A percentile compares a stretch with the other conserved stretches of the same genome.
Conservation (phyloP, 2,888 invertebrate genomes). For the Drosophila pseudotakahashii region DNA sequence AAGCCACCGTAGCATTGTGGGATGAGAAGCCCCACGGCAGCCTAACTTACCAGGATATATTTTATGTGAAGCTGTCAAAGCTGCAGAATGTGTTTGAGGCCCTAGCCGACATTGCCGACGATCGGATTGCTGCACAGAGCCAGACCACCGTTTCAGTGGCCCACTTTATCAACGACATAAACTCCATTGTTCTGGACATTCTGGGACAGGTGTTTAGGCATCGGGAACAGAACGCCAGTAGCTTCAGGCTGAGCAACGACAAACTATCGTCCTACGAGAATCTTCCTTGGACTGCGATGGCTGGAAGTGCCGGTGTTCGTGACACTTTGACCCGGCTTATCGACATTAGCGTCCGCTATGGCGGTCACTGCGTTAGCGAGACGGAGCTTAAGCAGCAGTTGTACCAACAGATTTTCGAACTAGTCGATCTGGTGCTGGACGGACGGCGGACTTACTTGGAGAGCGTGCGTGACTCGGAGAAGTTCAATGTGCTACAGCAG, state of each 20-base stretch:
- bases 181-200: conserved; percentile 87
- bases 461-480: conserved; percentile 87
- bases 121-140: conserved; percentile 86
- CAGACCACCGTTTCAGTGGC: conserved; percentile 86
- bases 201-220: conserved; percentile 88
- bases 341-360: conserved; percentile 80
- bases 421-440: conserved; percentile 90
- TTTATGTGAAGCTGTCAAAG: conserved; percentile 89
- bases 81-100: conserved; percentile 88
- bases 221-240: conserved; percentile 86
- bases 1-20: conserved; percentile 85
- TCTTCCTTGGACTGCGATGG: conserved; percentile 90
- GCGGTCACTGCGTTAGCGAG: conserved; percentile 82
- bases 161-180: conserved; percentile 85
- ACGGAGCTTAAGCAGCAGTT: conserved; percentile 85
- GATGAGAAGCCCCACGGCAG: conserved; percentile 84
- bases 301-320: conserved; percentile 85
- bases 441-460: conserved; percentile 89
- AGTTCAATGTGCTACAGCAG: conserved; percentile 86
- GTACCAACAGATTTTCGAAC: conserved; percentile 88
- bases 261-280: conserved; percentile 86
- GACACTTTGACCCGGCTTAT: conserved; percentile 85
- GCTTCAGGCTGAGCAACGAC: conserved; percentile 85
- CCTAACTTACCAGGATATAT: conserved; percentile 90
- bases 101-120: conserved; percentile 87